A percentile compares a stretch with the other conserved stretches of the same genome.
Evolutionary conservation across 2,888 invertebrate genomes (phyloP).

Genomic region (Ametastegia equiseti): DNA sequence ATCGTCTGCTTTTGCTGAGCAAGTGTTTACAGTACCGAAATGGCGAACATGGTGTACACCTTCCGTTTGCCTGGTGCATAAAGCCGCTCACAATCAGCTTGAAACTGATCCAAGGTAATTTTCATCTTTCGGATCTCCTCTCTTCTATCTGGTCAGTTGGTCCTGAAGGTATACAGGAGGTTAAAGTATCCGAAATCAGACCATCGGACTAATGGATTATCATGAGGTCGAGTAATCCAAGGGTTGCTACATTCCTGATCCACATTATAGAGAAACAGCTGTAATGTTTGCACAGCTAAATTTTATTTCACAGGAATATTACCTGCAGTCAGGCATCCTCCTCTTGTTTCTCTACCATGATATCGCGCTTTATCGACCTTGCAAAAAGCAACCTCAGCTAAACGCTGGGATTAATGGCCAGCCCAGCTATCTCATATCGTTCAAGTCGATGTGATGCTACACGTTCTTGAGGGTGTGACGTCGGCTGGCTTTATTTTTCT

Average conservation of each 20-base stretch:
- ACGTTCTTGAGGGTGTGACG: no score
- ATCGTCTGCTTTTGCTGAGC: conserved; percentile 58
- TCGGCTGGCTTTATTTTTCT: no score
- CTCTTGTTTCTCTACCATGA: no score
- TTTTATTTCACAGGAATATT: neutral
- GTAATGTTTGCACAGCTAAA: neutral
- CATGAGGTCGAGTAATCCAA: conserved; percentile 58
- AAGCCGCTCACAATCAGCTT: conserved; percentile 37
- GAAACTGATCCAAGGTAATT: conserved; percentile 30
- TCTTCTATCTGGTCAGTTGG: neutral
- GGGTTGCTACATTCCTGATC: neutral
- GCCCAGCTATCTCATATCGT: neutral
- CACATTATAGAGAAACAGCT: no score
- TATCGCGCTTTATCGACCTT: neutral
- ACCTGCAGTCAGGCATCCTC: no score
- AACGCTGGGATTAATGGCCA: neutral
- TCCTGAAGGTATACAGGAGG: no score
- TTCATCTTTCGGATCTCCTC: conserved; percentile 5
- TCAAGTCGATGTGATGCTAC: neutral
- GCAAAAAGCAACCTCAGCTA: neutral
- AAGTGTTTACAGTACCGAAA: neutral
- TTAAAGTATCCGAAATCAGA: conserved; percentile 59
- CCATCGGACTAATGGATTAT: conserved; percentile 68
- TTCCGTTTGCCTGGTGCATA: neutral
- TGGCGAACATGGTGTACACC: neutral